Evolutionary conservation across 2,113 vertebrate species (phyloP).

Genomic region (Carassius auratus): DNA sequence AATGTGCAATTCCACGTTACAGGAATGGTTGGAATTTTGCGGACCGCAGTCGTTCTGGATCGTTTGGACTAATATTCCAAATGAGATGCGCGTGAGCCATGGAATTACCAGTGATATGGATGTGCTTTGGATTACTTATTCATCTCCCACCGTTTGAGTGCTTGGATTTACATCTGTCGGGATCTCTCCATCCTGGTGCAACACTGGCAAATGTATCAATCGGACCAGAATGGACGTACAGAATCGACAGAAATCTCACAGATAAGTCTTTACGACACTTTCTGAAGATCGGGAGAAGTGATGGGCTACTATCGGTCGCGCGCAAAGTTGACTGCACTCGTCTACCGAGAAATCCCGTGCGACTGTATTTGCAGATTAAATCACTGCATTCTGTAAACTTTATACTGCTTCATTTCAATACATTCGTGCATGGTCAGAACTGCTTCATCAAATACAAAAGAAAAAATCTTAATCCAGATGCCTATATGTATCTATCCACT

Average conservation of each 20-base stretch:
- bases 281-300: constrained; percentile 51
- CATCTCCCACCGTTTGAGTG: constrained; percentile 55
- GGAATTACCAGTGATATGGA: constrained; percentile 58
- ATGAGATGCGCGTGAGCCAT: constrained; percentile 56
- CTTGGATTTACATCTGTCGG: constrained; percentile 66
- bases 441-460: constrained; percentile 53
- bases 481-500: constrained; percentile 50
- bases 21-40: constrained; percentile 41
- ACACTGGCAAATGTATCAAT: constrained; percentile 68
- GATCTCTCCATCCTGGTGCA: constrained; percentile 51
- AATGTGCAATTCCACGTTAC: constrained; percentile 5
- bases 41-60: not conserved
- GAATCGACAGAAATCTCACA: constrained; percentile 57
- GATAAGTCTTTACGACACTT: constrained; percentile 43
- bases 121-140: constrained; percentile 58
- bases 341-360: constrained; percentile 50
- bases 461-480: constrained; percentile 49
- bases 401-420: constrained; percentile 56
- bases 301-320: constrained; percentile 57
- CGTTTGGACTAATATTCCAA: constrained; percentile 24
- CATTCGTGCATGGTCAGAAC: constrained; percentile 57
- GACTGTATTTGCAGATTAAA: constrained; percentile 57
- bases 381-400: constrained; percentile 44
- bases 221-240: constrained; percentile 68
- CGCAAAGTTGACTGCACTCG: constrained; percentile 60